phyloP scores from a whole-genome alignment of 2,888 invertebrate species.

The Vesta saturnalis region DNA sequence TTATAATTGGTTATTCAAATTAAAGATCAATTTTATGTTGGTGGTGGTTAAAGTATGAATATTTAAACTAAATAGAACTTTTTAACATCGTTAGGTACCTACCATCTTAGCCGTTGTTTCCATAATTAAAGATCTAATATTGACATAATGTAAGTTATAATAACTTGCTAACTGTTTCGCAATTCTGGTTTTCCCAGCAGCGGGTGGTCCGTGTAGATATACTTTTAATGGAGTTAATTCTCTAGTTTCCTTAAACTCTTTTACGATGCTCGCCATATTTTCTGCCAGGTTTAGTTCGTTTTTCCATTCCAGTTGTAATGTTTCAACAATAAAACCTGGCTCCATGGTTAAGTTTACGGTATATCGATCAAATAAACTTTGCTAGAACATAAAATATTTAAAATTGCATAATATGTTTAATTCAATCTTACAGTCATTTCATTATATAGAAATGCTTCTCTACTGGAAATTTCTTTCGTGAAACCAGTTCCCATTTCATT shows the following conservation, averaged over 20 bases:
- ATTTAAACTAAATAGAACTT: too few relatives aligned
- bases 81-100: too few relatives aligned
- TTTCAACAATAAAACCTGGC: conserved; percentile 66
- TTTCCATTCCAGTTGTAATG: conserved; percentile 65
- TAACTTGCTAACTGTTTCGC: conserved; percentile 67
- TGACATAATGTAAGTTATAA: conserved; percentile 69
- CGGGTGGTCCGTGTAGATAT: conserved; percentile 73
- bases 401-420: too few relatives aligned
- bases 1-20: too few relatives aligned
- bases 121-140: conserved; percentile 65
- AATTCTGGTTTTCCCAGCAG: conserved; percentile 71
- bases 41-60: too few relatives aligned
- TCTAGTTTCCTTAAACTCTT: conserved; percentile 65
- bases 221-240: conserved; percentile 68
- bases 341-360: conserved; percentile 69
- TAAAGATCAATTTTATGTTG: too few relatives aligned
- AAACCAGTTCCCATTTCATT: conserved; percentile 65
- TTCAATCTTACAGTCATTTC: conserved; percentile 60
- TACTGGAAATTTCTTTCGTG: conserved; percentile 65
- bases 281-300: conserved; percentile 65
- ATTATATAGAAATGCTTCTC: conserved; percentile 68
- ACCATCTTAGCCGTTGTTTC: conserved; percentile 65
- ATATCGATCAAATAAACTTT: conserved; percentile 67
- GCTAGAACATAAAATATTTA: conserved; percentile 58
- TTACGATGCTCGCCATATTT: conserved; percentile 60